Evolutionary conservation across 2,113 vertebrate genomes (phyloP).

Genomic region (Bos indicus): DNA sequence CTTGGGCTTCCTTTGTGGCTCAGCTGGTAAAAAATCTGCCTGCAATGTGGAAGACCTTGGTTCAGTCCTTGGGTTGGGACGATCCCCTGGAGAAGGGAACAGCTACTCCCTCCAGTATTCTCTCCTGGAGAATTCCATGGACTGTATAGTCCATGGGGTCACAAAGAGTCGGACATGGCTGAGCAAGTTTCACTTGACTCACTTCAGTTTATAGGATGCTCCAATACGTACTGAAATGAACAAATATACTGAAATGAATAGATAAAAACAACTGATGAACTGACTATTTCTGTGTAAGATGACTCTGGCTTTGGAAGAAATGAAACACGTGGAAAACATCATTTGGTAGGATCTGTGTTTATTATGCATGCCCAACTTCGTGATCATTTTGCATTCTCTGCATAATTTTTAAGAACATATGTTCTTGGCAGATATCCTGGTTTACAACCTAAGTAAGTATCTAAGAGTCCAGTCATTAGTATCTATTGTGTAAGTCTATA

Average conservation of each 20-base stretch:
- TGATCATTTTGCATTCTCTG: constrained; percentile 29
- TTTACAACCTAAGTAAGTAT: constrained; percentile 36
- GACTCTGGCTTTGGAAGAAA: not conserved
- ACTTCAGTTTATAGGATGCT: not conserved
- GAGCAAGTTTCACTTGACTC: not conserved
- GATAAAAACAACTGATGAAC: not conserved
- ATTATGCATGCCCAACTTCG: not conserved
- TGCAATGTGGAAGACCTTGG: not conserved
- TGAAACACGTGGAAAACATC: not conserved
- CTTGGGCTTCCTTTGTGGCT: not conserved
- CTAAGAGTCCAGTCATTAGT: constrained; percentile 45
- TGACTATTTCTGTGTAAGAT: not conserved
- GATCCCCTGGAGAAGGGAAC: not conserved
- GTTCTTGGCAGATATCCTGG: constrained; percentile 40
- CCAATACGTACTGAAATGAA: not conserved
- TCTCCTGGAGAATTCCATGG: not conserved
- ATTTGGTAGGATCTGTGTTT: not conserved
- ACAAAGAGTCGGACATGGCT: not conserved
- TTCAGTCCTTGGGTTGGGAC: not conserved
- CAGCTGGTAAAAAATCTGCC: not conserved
- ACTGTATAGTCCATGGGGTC: not conserved
- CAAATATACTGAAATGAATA: not conserved
- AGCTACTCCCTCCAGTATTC: not conserved
- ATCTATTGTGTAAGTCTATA: constrained; percentile 59
- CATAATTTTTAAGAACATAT: constrained; percentile 29